Evolutionary conservation across 2,888 invertebrate genomes (phyloP).

Genomic region (Acanthosepion pharaonis): DNA sequence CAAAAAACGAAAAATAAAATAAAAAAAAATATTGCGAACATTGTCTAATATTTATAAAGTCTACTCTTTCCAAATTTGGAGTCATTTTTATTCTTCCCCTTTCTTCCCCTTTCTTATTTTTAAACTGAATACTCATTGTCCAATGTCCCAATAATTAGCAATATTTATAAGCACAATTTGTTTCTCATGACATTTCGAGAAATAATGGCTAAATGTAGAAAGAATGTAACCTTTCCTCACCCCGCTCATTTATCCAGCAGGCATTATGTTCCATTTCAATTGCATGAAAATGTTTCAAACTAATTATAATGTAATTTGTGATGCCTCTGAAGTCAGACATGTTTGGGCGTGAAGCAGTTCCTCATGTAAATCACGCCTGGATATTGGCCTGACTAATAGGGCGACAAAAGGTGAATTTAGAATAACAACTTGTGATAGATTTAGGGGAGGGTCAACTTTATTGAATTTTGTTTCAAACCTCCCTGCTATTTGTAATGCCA

Average conservation of each 20-base stretch:
- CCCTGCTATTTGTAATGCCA: neutral
- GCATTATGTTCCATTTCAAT: constrained; percentile 33
- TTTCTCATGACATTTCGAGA: constrained; percentile 33
- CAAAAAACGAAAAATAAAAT: too few relatives aligned
- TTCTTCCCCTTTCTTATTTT: neutral
- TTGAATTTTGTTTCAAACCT: neutral
- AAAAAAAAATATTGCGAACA: neutral
- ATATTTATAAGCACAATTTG: constrained; percentile 33
- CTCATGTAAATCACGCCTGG: constrained; percentile 22
- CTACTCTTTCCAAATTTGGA: neutral
- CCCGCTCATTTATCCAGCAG: neutral
- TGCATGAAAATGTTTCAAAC: constrained; percentile 33
- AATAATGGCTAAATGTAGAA: constrained; percentile 20
- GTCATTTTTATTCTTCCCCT: neutral
- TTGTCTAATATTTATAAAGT: neutral
- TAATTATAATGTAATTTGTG: constrained; percentile 33
- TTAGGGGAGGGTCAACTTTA: neutral
- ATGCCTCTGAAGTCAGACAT: constrained; percentile 10
- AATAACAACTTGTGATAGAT: constrained; percentile 22
- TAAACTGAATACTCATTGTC: neutral
- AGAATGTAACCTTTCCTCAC: constrained; percentile 23
- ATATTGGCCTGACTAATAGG: constrained; percentile 33
- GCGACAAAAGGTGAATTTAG: constrained; percentile 33
- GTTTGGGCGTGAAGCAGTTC: constrained; percentile 23
- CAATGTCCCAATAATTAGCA: neutral